Evolutionary conservation across 1,140 invertebrate genomes (phyloP).

Genomic region (Leptinotarsa lineolata): DNA sequence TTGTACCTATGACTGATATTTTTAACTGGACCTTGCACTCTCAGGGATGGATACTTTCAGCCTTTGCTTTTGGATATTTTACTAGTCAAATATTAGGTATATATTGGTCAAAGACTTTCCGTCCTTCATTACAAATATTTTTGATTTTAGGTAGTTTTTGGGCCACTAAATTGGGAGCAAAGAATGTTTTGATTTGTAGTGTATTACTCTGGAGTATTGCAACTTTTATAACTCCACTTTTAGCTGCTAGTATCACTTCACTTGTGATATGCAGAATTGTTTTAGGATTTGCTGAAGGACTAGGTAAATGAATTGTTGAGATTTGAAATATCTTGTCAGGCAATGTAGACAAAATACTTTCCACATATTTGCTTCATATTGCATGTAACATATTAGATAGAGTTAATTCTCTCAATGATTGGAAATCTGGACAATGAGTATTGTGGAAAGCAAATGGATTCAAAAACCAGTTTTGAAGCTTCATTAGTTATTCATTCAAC

Average conservation of each 20-base stretch:
- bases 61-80: conserved; percentile 80
- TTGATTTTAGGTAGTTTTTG: conserved; percentile 73
- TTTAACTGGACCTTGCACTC: conserved; percentile 75
- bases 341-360: too few species aligned
- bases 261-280: conserved; percentile 70
- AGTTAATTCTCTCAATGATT: too few species aligned
- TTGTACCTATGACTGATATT: conserved; percentile 76
- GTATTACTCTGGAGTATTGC: conserved; percentile 79
- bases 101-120: background rate
- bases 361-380: too few species aligned
- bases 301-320: conserved; percentile 60
- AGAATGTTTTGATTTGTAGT: conserved; percentile 71
- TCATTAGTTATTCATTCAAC: too few species aligned
- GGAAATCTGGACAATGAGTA: too few species aligned
- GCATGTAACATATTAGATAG: too few species aligned
- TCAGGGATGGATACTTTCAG: conserved; percentile 80
- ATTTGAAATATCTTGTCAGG: too few species aligned
- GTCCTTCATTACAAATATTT: conserved; percentile 32
- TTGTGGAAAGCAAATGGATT: too few species aligned
- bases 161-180: conserved; percentile 73
- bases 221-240: conserved; percentile 72
- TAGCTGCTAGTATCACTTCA: conserved; percentile 68
- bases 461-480: too few species aligned
- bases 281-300: conserved; percentile 76
- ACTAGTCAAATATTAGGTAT: conserved; percentile 66